Conservation (phyloP, 2,113 vertebrate species). For the Prietella phreatophila region DNA sequence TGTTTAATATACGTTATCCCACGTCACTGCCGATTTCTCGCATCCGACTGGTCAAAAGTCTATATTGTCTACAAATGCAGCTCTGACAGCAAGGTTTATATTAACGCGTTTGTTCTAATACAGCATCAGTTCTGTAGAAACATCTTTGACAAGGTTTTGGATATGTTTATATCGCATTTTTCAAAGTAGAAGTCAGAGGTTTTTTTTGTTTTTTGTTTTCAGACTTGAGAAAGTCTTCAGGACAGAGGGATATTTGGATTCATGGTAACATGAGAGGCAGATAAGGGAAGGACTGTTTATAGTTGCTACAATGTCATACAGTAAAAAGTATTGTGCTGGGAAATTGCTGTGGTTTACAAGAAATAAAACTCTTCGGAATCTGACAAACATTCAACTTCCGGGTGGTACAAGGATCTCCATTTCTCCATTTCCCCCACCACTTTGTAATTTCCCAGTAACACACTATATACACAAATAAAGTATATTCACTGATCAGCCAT, state of each 20-base stretch:
- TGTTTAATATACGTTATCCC: background rate
- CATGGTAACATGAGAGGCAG: background rate
- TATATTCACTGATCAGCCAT: background rate
- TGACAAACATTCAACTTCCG: too few species aligned
- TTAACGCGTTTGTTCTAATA: background rate
- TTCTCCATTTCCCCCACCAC: background rate
- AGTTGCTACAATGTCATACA: background rate
- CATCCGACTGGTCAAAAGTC: background rate
- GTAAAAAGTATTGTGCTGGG: background rate
- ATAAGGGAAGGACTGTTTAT: background rate
- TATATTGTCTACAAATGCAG: background rate
- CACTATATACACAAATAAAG: background rate
- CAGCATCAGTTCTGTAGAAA: background rate
- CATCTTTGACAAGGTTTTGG: background rate
- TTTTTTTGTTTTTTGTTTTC: background rate
- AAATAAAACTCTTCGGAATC: too few species aligned
- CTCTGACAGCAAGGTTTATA: background rate
- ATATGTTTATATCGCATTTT: background rate
- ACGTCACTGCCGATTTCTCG: background rate
- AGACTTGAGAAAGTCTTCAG: background rate
- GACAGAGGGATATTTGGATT: background rate
- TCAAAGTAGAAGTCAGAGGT: background rate
- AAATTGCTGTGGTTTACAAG: too few species aligned
- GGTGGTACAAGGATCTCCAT: background rate
- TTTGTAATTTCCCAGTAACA: background rate